Base-by-base conservation (phyloP, 2,888 invertebrate species). In the Maniola hyperantus region DNA sequence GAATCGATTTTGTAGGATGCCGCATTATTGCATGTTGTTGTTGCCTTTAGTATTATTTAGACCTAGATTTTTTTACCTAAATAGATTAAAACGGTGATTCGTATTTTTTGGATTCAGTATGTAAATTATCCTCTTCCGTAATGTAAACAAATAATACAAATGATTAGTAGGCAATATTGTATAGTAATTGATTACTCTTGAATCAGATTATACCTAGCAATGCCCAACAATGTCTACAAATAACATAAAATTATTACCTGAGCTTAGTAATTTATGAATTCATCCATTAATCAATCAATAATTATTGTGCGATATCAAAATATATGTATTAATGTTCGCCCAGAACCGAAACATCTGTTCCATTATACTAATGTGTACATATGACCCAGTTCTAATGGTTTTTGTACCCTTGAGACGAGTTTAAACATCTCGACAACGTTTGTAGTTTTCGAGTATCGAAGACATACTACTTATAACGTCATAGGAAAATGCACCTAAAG, bases 301-400 rank as follows among this genome's bases (percentile, higher is more conserved):
- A 15, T 54, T 36, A 55, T 39, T 26, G 33, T 46, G 8, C 11
- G 15, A n/a, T 59, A 42, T 46, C 59, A 59, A 33, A n/a, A n/a
- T n/a, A 46, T 48, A 26, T 26, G 33, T 48, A 33, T 33, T 59
- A 33, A 50, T 60, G 61, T 51, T 61, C 39, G 61, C 46, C 5
- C 15, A 8, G 39, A 61, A 39, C 39, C 18, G 51, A 61, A 61
- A 51, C 50, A 61, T 61, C 48, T 59, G 59, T 59, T 61, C 61
- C 61, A 61, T 61, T 50, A 51, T 33, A 39, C 61, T 61, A 51
- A 61, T 61, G 61, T 51, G 61, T 39, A 7, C 48, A 18, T 42
- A 57, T 57, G 57, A 57, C 57, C 57, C 42, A 57, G 18, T 57
- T 57, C 57, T 57, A 57, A 39, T 15, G 57, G 42, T 57, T 57